Evolutionary conservation across 1,140 invertebrate species (phyloP).

Genomic region (Microvelia longipes): DNA sequence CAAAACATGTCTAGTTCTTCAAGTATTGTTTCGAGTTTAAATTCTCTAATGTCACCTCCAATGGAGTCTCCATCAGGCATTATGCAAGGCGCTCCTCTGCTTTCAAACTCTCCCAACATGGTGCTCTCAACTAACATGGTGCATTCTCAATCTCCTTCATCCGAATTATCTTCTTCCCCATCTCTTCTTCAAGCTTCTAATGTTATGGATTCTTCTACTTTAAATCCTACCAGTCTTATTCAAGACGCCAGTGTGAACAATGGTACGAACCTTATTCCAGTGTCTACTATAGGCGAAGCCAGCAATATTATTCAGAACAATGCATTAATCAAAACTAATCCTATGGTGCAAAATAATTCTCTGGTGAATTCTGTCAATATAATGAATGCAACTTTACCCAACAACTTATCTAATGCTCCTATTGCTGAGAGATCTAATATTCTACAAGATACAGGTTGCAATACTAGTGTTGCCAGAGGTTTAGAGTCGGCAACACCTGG

Average conservation of each 20-base stretch:
- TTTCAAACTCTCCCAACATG: neutral
- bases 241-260: neutral
- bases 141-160: neutral
- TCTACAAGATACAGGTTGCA: neutral
- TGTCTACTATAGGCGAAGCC: neutral
- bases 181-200: neutral
- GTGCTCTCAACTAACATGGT: neutral
- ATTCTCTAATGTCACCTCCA: neutral
- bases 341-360: neutral
- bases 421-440: neutral
- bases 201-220: neutral
- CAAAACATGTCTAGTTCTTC: neutral
- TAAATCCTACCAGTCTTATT: neutral
- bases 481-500: neutral
- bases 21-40: neutral
- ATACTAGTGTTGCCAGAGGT: neutral
- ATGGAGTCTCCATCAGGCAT: neutral
- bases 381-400: neutral
- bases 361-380: neutral
- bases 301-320: neutral
- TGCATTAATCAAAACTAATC: neutral
- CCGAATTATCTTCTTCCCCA: neutral
- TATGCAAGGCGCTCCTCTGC: neutral
- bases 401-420: neutral
- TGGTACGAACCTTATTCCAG: neutral